Evolutionary conservation across 2,113 vertebrate genomes (phyloP).

Genomic region (Actinemys pallida): DNA sequence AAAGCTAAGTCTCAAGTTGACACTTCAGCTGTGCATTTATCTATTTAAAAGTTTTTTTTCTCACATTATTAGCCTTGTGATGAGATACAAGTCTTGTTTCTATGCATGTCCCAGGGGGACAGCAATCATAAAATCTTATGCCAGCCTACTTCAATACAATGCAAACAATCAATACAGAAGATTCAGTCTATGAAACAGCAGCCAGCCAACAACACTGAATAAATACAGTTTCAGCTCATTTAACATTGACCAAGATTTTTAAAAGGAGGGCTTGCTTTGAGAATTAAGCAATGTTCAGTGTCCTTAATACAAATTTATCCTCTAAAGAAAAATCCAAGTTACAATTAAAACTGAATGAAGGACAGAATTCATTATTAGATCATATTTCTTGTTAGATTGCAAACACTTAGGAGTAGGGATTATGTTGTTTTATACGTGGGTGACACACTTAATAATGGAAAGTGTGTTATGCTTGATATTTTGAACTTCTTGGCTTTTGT

Average conservation of each 20-base stretch:
- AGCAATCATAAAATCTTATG: constrained; percentile 32
- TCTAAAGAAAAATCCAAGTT: background rate
- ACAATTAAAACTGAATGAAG: background rate
- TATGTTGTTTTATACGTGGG: background rate
- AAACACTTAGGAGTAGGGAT: accelerated
- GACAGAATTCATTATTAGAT: background rate
- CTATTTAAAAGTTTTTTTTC: background rate
- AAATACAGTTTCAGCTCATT: background rate
- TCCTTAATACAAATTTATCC: background rate
- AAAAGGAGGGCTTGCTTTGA: background rate
- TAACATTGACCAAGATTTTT: background rate
- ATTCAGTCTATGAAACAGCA: background rate
- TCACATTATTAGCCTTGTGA: constrained; percentile 17
- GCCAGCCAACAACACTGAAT: background rate
- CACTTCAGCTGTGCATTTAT: constrained; percentile 16
- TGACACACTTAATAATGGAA: background rate
- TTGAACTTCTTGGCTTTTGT: background rate
- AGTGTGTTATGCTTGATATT: background rate
- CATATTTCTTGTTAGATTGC: background rate
- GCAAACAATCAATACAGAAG: background rate
- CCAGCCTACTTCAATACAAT: background rate
- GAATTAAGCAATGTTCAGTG: background rate
- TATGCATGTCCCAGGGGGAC: background rate
- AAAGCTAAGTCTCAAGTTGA: constrained; percentile 20
- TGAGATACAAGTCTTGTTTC: constrained; percentile 12